These are phyloP conservation scores for Ooceraea biroi DNA, from an alignment of 1,140 invertebrate genomes.

Conservation along the genomic window DNA sequence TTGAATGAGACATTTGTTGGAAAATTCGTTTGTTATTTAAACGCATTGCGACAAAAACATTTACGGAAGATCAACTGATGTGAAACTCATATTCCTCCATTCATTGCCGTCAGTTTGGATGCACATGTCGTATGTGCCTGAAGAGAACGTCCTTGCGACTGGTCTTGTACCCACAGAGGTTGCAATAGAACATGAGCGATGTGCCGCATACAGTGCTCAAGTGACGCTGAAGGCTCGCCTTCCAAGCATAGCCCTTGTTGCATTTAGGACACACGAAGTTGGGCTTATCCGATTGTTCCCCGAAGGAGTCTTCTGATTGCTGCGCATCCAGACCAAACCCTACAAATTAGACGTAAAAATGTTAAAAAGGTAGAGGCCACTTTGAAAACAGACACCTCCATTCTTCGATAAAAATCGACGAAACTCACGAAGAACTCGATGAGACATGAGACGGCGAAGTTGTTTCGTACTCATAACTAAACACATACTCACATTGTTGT, in stretches of 20 bases:
- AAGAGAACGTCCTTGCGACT: slow-evolving; percentile 86
- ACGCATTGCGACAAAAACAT: no score
- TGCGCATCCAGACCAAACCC: slow-evolving; percentile 7
- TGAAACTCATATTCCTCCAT: not conserved
- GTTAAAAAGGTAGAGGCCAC: slow-evolving; percentile 42
- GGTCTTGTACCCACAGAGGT: slow-evolving; percentile 85
- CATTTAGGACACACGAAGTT: slow-evolving; percentile 81
- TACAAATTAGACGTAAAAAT: slow-evolving; percentile 64
- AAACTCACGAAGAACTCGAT: not conserved
- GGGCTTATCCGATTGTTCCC: slow-evolving; percentile 33
- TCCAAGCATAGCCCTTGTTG: slow-evolving; percentile 82
- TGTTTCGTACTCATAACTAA: not conserved
- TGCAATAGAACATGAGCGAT: slow-evolving; percentile 86
- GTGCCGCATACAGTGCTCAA: slow-evolving; percentile 86
- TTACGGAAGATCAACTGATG: no score
- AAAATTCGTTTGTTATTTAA: no score
- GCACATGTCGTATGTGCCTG: slow-evolving; percentile 82
- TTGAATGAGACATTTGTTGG: not conserved
- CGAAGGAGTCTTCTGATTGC: slow-evolving; percentile 40
- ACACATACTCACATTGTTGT: no score
- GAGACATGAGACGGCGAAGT: not conserved
- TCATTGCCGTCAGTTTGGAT: not conserved
- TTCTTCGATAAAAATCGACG: not conserved
- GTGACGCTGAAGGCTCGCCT: slow-evolving; percentile 84
- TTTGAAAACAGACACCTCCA: not conserved